Evolutionary conservation across 1,140 invertebrate species (phyloP).

Genomic region (Campodea augens): DNA sequence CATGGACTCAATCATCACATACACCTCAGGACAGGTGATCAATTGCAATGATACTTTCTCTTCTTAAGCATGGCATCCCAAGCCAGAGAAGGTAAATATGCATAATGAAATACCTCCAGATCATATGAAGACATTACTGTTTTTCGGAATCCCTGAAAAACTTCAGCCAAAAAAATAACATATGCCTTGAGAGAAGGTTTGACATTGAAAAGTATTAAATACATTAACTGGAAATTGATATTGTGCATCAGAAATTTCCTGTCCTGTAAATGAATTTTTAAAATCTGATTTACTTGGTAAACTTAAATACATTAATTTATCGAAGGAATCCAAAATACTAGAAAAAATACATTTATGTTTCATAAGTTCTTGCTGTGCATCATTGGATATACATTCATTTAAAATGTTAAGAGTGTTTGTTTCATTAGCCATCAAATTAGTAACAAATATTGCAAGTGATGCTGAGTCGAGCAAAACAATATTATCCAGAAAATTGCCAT

Average conservation of each 20-base stretch:
- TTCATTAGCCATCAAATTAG: not conserved
- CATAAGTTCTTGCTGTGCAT: not conserved
- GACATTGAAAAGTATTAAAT: not conserved
- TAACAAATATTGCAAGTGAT: not conserved
- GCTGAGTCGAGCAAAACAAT: not conserved
- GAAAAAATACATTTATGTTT: not conserved
- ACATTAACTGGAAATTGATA: not conserved
- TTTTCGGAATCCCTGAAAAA: not conserved
- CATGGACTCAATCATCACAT: conserved; percentile 19
- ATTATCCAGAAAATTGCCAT: not conserved
- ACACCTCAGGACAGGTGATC: not conserved
- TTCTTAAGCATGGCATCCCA: not conserved
- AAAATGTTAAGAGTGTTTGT: not conserved
- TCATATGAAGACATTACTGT: not conserved
- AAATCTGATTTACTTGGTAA: not conserved
- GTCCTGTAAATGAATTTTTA: not conserved
- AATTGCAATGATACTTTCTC: not conserved
- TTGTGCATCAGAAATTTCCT: not conserved
- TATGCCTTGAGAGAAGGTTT: not conserved
- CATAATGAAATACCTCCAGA: not conserved
- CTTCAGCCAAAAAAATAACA: not conserved
- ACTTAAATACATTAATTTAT: not conserved
- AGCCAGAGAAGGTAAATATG: not conserved
- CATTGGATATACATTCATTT: not conserved
- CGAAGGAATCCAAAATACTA: not conserved